Base-by-base conservation (phyloP, 2,888 invertebrate species). In the Hirtodrosophila confusa region DNA sequence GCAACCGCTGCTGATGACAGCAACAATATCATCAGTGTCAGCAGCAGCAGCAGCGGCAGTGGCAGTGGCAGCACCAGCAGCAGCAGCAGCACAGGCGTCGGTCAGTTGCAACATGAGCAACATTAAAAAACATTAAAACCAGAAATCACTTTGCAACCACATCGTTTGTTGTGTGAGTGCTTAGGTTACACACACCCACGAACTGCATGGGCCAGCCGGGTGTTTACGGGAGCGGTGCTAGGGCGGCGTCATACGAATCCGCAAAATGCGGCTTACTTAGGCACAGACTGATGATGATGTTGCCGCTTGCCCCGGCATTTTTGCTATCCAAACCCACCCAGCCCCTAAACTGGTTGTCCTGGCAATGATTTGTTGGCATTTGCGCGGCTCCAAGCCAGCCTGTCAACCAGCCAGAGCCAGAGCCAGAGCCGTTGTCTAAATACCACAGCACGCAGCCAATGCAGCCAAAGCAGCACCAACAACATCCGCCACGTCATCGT, bases 101-200 rank as follows among this genome's bases (percentile, higher is more conserved):
- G 73, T 63, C 58, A 55, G 63, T 36, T 75, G 88, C 83, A 86
- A 87, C 89, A 87, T 86, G 88, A 86, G 85, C 84, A 78, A 78
- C 82, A 88, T 87, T 89, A 87, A 82, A 83, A 86, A 89, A 84
- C 87, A 88, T 88, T 82, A 88, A 31, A 84, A 86, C 88, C 86
- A 70, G 84, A 88, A 88, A 88, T 86, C 88, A 79, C 87, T 87
- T 82, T 79, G 85, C 85, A 73, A 77, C 89, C 86, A 79, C 84
- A 72, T 77, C 86, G 87, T 87, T 86, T 85, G 78, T 86, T 73
- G 68, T 78, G 55, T 62, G 77, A 72, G 76, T 45, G 63, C 67
- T 53, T 49, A 63, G 64, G 56, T 58, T 67, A 54, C 43, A 47
- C 47, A 48, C 57, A 29, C 5, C 27, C 6, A 27, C 3, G 6